Evolutionary conservation across 2,113 vertebrate species (phyloP).

Genomic region (Gallinago jamesoni): DNA sequence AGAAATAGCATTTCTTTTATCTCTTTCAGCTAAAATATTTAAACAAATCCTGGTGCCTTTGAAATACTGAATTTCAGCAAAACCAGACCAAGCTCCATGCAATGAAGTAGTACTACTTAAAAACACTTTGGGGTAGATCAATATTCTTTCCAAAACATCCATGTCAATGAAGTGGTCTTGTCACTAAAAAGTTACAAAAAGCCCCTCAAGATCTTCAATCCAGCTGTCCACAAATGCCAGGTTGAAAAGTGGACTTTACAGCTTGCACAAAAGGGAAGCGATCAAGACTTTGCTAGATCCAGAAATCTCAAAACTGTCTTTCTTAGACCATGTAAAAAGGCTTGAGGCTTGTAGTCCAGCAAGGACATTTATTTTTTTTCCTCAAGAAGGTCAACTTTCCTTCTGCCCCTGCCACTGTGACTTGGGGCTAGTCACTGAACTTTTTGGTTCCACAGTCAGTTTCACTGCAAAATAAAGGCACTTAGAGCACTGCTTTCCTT

Average conservation of each 20-base stretch:
- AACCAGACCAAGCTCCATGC: rapidly evolving
- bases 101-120: not conserved
- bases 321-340: not conserved
- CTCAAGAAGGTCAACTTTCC: not conserved
- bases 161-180: not conserved
- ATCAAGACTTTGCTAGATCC: not conserved
- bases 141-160: not conserved
- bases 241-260: not conserved
- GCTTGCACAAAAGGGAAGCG: not conserved
- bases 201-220: not conserved
- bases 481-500: not conserved
- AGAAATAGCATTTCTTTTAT: not conserved
- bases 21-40: not conserved
- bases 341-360: not conserved
- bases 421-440: not conserved
- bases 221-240: not conserved
- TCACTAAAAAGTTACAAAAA: not conserved
- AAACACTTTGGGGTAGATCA: not conserved
- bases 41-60: not conserved
- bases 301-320: not conserved
- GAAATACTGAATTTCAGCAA: not conserved
- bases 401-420: not conserved
- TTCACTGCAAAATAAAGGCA: not conserved
- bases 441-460: not conserved
- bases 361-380: not conserved